Conservation (phyloP, 1,140 invertebrate genomes). For the Octopus bimaculoides region DNA sequence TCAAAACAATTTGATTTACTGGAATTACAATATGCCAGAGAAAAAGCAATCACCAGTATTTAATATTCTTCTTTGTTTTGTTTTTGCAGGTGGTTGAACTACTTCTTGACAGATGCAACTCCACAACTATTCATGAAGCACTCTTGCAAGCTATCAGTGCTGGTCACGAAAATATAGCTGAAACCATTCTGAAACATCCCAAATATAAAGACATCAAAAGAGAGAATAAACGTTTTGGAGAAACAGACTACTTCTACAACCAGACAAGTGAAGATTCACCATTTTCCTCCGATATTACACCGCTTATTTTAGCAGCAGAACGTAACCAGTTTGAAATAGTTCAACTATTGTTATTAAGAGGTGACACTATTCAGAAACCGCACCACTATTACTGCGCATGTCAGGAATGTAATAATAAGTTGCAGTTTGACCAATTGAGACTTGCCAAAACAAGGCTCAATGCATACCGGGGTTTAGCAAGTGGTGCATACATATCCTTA, state of each 20-base stretch:
- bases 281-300: slow-evolving; percentile 54
- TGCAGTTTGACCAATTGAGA: slow-evolving; percentile 44
- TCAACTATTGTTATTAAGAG: slow-evolving; percentile 51
- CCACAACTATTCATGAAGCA: slow-evolving; percentile 51
- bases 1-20: too few species aligned
- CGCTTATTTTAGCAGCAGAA: slow-evolving; percentile 54
- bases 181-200: slow-evolving; percentile 52
- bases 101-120: slow-evolving; percentile 47
- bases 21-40: too few species aligned
- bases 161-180: slow-evolving; percentile 53
- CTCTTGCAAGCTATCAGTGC: slow-evolving; percentile 53
- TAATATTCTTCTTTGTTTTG: background rate
- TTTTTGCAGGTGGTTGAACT: slow-evolving; percentile 46
- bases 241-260: slow-evolving; percentile 46
- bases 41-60: too few species aligned
- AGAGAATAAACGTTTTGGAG: slow-evolving; percentile 45
- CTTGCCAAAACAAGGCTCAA: slow-evolving; percentile 49
- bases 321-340: slow-evolving; percentile 56
- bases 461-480: slow-evolving; percentile 49
- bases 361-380: slow-evolving; percentile 58
- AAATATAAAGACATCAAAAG: slow-evolving; percentile 48
- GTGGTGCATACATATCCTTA: slow-evolving; percentile 65
- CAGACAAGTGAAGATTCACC: slow-evolving; percentile 43
- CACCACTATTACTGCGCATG: slow-evolving; percentile 66
- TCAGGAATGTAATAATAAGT: slow-evolving; percentile 60